phyloP scores from a whole-genome alignment of 2,113 vertebrate species.

The Cariama cristata region DNA sequence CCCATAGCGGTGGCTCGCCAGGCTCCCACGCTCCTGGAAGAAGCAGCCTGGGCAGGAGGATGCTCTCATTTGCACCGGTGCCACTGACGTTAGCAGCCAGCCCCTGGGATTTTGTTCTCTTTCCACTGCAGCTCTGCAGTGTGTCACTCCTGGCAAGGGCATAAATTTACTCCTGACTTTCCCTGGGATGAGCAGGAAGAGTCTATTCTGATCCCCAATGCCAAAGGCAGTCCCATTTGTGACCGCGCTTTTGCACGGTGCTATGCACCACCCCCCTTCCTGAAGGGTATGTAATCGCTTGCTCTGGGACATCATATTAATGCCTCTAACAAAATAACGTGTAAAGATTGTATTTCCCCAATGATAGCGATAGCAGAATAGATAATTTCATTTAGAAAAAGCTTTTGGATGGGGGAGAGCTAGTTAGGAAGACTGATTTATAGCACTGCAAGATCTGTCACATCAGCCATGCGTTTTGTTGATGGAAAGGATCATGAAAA shows the following conservation, averaged over 20 bases:
- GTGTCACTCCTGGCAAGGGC: background rate
- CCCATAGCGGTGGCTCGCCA: rapidly evolving
- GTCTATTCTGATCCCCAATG: background rate
- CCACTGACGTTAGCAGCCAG: background rate
- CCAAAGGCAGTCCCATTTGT: background rate
- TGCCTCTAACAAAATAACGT: rapidly evolving
- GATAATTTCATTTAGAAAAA: background rate
- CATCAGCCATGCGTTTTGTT: background rate
- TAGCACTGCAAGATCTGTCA: background rate
- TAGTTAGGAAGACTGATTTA: background rate
- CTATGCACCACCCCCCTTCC: background rate
- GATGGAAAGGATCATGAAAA: background rate
- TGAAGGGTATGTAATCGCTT: rapidly evolving
- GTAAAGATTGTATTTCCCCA: background rate
- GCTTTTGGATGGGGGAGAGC: background rate
- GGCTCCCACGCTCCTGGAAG: background rate
- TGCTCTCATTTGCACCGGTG: background rate
- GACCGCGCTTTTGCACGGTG: rapidly evolving
- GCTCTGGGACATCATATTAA: background rate
- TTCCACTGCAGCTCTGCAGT: background rate
- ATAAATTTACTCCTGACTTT: background rate
- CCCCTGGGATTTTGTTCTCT: background rate
- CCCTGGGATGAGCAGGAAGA: background rate
- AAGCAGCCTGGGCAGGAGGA: background rate
- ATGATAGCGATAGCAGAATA: background rate